A percentile compares a stretch with the other conserved stretches of the same genome.
Conservation (phyloP, 2,113 vertebrate species). For the Burhinus bistriatus region DNA sequence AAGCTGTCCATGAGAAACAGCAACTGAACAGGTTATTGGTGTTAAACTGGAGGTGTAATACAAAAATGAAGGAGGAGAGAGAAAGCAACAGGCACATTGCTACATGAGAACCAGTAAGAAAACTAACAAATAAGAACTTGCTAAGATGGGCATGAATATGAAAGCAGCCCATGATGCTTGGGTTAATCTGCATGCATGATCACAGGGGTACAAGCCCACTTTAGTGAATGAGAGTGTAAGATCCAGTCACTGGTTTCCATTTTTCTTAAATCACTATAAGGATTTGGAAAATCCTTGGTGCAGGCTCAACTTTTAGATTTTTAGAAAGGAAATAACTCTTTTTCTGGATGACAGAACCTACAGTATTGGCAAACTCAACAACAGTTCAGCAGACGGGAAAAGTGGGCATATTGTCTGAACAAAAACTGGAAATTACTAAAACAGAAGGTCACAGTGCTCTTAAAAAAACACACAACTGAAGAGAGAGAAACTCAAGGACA, state of each 20-base stretch:
- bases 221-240: background rate
- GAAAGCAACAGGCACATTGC: background rate
- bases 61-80: background rate
- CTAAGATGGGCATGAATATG: background rate
- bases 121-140: background rate
- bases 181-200: background rate
- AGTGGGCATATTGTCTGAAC: background rate
- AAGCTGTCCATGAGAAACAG: background rate
- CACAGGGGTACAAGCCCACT: background rate
- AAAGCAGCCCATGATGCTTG: background rate
- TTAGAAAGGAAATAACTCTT: background rate
- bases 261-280: background rate
- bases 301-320: background rate
- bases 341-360: background rate
- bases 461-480: background rate
- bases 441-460: background rate
- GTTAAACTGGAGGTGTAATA: background rate
- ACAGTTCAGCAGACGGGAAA: background rate
- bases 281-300: background rate
- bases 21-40: background rate
- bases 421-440: background rate
- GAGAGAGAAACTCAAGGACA: background rate
- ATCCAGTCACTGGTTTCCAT: background rate
- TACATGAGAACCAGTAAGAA: background rate
- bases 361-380: background rate